A percentile compares a stretch with the other conserved stretches of the same genome.
These are phyloP conservation scores for Epicauta chinensis DNA, from an alignment of 1,140 invertebrate genomes.

Conservation along the genomic window DNA sequence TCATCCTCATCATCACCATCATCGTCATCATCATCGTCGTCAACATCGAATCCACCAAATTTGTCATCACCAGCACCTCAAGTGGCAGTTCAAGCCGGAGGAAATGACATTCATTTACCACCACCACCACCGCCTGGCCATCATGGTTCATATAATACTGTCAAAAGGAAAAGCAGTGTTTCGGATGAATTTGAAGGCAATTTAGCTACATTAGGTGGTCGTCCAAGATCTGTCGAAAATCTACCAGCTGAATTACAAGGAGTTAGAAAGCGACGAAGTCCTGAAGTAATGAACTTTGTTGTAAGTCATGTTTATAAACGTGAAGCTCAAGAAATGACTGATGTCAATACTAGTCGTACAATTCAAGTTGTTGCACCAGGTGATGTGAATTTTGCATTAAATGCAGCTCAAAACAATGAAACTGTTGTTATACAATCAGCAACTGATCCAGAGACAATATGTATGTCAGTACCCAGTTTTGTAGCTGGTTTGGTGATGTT, in stretches of 20 bases:
- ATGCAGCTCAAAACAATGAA: conserved; percentile 65
- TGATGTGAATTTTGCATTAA: conserved; percentile 85
- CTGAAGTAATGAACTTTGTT: conserved; percentile 53
- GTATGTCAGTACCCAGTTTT: conserved; percentile 89
- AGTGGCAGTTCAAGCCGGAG: conserved; percentile 28
- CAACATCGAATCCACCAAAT: conserved; percentile 57
- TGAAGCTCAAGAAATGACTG: conserved; percentile 86
- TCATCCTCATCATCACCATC: conserved; percentile 54
- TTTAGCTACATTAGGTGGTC: conserved; percentile 71
- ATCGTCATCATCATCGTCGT: conserved; percentile 56
- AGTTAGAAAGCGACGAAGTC: conserved; percentile 53
- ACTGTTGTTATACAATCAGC: conserved; percentile 74
- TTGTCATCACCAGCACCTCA: conserved; percentile 60
- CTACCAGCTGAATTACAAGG: conserved; percentile 64
- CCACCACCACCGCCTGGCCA: conserved; percentile 75
- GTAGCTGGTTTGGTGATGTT: conserved; percentile 87
- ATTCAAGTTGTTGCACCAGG: conserved; percentile 92
- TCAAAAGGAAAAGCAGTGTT: conserved; percentile 72
- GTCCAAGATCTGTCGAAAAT: conserved; percentile 75
- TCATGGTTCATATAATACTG: conserved; percentile 67
- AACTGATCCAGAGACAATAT: conserved; percentile 79
- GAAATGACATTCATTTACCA: conserved; percentile 63
- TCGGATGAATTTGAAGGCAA: conserved; percentile 67
- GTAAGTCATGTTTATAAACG: conserved; percentile 73
- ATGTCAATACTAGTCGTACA: conserved; percentile 82